Percentiles rank a stretch among this genome's conserved stretches.
Evolutionary conservation across 2,113 vertebrate genomes (phyloP).

Genomic region (Trematomus loennbergii): DNA sequence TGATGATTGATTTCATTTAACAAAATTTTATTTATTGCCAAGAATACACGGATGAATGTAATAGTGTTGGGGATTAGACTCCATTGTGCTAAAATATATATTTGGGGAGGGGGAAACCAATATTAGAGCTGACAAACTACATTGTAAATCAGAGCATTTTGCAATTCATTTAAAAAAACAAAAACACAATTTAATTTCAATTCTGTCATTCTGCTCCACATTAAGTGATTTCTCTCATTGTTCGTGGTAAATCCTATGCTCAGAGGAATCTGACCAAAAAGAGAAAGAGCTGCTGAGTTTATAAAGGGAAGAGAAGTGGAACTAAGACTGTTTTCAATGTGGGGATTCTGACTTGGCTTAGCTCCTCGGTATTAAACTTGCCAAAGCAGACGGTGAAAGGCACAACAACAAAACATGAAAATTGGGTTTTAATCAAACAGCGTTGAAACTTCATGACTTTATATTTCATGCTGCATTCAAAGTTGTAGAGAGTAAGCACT

Average conservation of each 20-base stretch:
- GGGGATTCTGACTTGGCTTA: conserved; percentile 51
- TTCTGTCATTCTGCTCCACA: conserved; percentile 4
- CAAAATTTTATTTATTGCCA: too few relatives aligned
- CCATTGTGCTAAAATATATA: too few relatives aligned
- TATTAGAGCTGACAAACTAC: not conserved
- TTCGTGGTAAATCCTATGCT: conserved; percentile 56
- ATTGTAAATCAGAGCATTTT: not conserved
- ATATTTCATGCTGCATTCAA: conserved; percentile 31
- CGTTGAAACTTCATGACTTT: conserved; percentile 1
- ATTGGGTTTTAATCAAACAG: conserved; percentile 25
- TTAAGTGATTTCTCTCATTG: conserved; percentile 43
- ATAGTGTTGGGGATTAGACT: too few relatives aligned
- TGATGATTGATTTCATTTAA: too few relatives aligned
- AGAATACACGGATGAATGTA: too few relatives aligned
- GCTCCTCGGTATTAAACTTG: conserved; percentile 33
- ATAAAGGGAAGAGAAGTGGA: conserved; percentile 71
- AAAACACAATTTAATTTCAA: conserved; percentile 18
- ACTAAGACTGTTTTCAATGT: conserved; percentile 69
- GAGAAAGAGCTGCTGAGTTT: conserved; percentile 29
- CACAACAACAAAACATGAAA: conserved; percentile 30
- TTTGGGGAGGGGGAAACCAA: too few relatives aligned
- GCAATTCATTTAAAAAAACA: not conserved
- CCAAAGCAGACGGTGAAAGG: conserved; percentile 29
- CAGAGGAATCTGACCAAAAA: conserved; percentile 46
- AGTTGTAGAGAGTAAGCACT: not conserved